Evolutionary conservation across 2,113 vertebrate genomes (phyloP).

Genomic region (Penelope pileata): DNA sequence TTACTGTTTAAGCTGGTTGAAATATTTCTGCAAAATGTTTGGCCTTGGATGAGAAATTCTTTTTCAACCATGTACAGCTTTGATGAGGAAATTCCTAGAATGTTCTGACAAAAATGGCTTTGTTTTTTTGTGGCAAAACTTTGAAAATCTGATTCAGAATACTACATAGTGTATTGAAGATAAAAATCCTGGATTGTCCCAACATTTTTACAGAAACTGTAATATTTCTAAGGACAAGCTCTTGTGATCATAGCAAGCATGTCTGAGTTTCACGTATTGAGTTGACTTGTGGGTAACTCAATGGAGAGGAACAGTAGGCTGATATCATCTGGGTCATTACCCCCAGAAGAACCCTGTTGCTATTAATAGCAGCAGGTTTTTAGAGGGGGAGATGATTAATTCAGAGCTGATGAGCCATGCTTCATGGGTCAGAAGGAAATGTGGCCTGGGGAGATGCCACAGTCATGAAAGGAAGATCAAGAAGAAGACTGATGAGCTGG

Average conservation of each 20-base stretch:
- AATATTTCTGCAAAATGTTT: slow-evolving; percentile 28
- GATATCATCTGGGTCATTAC: neutral
- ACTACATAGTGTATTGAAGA: neutral
- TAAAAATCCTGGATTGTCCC: neutral
- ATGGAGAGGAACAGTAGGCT: neutral
- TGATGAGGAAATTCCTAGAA: slow-evolving; percentile 18
- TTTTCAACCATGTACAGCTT: neutral
- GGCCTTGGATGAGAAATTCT: slow-evolving; percentile 7
- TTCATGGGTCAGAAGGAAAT: neutral
- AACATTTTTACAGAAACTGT: neutral
- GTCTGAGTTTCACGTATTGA: neutral
- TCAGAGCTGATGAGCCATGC: neutral
- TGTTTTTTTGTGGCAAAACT: neutral
- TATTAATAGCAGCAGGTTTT: neutral
- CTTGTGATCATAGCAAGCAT: neutral
- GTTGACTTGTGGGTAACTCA: neutral
- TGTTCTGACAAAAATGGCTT: neutral
- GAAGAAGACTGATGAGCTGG: neutral
- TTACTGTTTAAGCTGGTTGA: slow-evolving; percentile 27
- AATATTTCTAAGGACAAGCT: neutral
- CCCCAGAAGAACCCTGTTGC: neutral
- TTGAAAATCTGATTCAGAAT: neutral
- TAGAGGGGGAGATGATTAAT: neutral
- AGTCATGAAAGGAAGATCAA: neutral
- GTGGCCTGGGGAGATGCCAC: neutral